Evolutionary conservation across 1,140 invertebrate species (phyloP), one percentile per base, ranked within the genome.

Genomic region (Heliconius congener): DNA sequence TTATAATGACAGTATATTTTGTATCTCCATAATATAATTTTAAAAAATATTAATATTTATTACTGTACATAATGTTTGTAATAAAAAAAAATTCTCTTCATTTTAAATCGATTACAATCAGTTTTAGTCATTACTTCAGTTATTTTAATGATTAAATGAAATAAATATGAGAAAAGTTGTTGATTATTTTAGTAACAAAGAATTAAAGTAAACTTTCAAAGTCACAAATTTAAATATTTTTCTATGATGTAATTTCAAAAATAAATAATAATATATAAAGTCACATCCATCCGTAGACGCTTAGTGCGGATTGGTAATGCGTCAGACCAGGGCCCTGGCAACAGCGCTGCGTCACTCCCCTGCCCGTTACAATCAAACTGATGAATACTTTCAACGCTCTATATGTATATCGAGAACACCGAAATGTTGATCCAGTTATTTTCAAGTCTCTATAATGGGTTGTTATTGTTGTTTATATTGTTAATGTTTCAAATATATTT

Each of bases 361-460:
- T 82, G 83, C 85, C 83, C 74, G 73, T 81, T 89, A 91, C 90
- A 93, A 90, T 90, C 91, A 86, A 82, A 86, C 86, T 90, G 91
- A 93, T 93, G 90, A 93, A 93, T 92, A 92, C 90, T 86, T 90
- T 88, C 88, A 86, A 87, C 87, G 70, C 71, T 80, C 50, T 77
- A 57, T 75, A 57, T 76, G 74, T 71, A 80, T 78, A 80, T 71
- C 72, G 71, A 80, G 30, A 73, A 74, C 37, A 27, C 57, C 52
- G 72, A 57, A 77, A 77, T 76, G 23, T 81, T 78, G 80, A 81
- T 81, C 80, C 80, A 81, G 72, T 81, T 81, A 81, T 81, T 78
- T 50, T 75, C 80, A 78, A 78, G 80, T 76, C 42, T 76, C 11
- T 76, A 13, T 76, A 66, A 73, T 78, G 30, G 66, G 52, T 72